Evolutionary conservation across 2,888 invertebrate genomes (phyloP).

Genomic region (Adelphocoris suturalis): DNA sequence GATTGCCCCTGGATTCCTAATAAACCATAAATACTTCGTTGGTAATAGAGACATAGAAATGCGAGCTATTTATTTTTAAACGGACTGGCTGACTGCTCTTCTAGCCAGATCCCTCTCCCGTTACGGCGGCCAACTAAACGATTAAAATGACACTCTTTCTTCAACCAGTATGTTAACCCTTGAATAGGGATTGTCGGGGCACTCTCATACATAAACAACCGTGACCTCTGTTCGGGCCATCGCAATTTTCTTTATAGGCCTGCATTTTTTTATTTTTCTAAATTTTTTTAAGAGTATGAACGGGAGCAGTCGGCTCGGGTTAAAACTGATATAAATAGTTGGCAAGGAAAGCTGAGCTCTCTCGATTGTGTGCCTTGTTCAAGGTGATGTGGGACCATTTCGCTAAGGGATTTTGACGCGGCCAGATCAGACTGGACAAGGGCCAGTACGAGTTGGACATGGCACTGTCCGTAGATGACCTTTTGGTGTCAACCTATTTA

Average conservation of each 20-base stretch:
- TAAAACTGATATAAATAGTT: slow-evolving; percentile 69
- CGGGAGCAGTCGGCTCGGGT: slow-evolving; percentile 65
- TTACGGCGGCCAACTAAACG: slow-evolving; percentile 52
- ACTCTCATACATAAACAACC: background rate
- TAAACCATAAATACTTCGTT: slow-evolving; percentile 59
- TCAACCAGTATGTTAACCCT: slow-evolving; percentile 33
- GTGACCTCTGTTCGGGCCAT: background rate
- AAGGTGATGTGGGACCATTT: slow-evolving; percentile 57
- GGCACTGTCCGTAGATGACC: background rate
- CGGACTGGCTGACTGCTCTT: slow-evolving; percentile 62
- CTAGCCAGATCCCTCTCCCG: slow-evolving; percentile 64
- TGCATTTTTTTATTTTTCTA: background rate
- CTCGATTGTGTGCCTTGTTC: slow-evolving; percentile 68
- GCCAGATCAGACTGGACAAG: slow-evolving; percentile 10
- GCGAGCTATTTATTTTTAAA: slow-evolving; percentile 71
- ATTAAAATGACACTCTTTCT: slow-evolving; percentile 48
- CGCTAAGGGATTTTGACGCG: slow-evolving; percentile 25
- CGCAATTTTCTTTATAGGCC: background rate
- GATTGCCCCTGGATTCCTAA: slow-evolving; percentile 37
- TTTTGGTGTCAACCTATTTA: background rate
- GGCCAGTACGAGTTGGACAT: background rate
- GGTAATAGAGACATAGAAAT: slow-evolving; percentile 67
- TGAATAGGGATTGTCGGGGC: background rate
- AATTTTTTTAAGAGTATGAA: slow-evolving; percentile 45
- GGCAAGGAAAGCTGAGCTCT: slow-evolving; percentile 57